A percentile compares a stretch with the other conserved stretches of the same genome.
Evolutionary conservation across 2,888 invertebrate species (phyloP).

Genomic region (Drosophila siamana): DNA sequence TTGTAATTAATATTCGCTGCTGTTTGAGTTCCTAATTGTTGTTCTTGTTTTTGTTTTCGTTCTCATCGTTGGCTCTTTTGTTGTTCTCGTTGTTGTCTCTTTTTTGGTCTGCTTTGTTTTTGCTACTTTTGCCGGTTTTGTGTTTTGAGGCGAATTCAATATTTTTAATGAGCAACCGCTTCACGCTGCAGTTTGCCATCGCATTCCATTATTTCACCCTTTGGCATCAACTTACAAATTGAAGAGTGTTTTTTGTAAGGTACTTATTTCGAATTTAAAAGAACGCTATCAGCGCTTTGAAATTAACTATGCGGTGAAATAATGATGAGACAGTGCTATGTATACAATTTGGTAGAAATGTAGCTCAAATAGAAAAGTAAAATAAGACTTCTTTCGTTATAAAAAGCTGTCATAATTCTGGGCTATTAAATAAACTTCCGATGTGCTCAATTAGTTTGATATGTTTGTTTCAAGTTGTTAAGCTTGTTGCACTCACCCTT

Average conservation of each 20-base stretch:
- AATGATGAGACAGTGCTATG: too few relatives aligned
- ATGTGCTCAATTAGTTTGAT: too few relatives aligned
- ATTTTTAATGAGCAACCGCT: constrained; percentile 47
- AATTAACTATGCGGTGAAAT: neutral
- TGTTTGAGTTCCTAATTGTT: constrained; percentile 49
- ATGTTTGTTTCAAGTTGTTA: too few relatives aligned
- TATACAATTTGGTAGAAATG: too few relatives aligned
- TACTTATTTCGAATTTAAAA: too few relatives aligned
- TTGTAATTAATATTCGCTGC: constrained; percentile 68
- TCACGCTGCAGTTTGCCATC: constrained; percentile 3
- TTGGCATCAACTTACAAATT: neutral
- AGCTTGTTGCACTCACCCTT: constrained; percentile 86
- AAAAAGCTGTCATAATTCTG: too few relatives aligned
- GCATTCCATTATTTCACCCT: too few relatives aligned
- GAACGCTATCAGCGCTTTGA: neutral
- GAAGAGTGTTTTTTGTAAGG: too few relatives aligned
- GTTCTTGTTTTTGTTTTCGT: constrained; percentile 13
- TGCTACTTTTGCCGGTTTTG: neutral
- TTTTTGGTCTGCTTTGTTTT: constrained; percentile 1
- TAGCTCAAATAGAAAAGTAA: too few relatives aligned
- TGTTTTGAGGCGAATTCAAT: constrained; percentile 17
- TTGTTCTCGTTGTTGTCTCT: neutral
- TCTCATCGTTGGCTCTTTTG: neutral
- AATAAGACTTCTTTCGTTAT: too few relatives aligned
- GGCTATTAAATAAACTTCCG: too few relatives aligned